Percentiles rank a stretch among this genome's conserved stretches.
Evolutionary conservation across 2,113 vertebrate species (phyloP).

Genomic region (Progne subis): DNA sequence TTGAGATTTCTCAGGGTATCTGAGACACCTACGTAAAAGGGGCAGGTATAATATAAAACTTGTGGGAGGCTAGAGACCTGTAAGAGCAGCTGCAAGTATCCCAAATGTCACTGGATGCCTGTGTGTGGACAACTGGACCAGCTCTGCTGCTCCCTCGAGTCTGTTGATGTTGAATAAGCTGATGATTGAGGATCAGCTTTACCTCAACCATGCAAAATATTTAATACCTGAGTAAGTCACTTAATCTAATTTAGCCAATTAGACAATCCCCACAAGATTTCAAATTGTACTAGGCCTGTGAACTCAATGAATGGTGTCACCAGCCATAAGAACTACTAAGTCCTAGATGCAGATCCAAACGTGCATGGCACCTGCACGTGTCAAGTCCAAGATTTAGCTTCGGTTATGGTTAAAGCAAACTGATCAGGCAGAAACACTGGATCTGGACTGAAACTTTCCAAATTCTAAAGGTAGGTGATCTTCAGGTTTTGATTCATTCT

Average conservation of each 20-base stretch:
- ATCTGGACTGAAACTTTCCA: neutral
- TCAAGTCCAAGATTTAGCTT: neutral
- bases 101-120: neutral
- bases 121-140: neutral
- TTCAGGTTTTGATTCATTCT: neutral
- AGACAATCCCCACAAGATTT: neutral
- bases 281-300: neutral
- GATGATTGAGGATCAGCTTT: neutral
- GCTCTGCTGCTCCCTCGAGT: rapidly evolving
- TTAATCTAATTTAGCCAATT: neutral
- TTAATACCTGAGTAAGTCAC: neutral
- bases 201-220: neutral
- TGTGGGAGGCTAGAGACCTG: neutral
- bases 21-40: neutral
- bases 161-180: neutral
- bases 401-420: neutral
- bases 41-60: neutral
- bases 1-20: neutral
- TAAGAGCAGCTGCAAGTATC: neutral
- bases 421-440: neutral
- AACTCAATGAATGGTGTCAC: neutral
- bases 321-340: neutral
- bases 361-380: neutral
- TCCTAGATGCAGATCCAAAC: neutral
- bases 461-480: neutral